phyloP scores from a whole-genome alignment of 2,888 invertebrate species.

The Amphipyra berbera region DNA sequence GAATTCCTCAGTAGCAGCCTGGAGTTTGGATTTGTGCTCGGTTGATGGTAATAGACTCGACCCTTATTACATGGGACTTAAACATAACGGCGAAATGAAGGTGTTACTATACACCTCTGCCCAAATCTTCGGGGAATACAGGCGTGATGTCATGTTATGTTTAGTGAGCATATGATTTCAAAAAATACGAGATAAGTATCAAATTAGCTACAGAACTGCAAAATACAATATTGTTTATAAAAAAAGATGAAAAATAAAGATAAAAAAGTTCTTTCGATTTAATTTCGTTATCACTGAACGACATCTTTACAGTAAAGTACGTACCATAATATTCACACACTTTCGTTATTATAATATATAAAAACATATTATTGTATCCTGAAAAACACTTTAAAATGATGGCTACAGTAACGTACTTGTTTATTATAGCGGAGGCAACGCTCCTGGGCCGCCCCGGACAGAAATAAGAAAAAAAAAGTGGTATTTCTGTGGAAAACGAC shows the following conservation, averaged over 20 bases:
- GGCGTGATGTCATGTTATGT: no score
- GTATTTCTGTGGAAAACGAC: slow-evolving; percentile 83
- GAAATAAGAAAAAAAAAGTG: slow-evolving; percentile 82
- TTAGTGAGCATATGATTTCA: slow-evolving; percentile 32
- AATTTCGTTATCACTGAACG: background rate
- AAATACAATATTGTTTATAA: background rate
- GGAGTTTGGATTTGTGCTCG: no score
- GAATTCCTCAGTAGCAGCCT: no score
- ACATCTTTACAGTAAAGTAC: background rate
- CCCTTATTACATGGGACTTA: no score
- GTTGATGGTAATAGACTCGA: no score
- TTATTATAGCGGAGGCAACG: slow-evolving; percentile 82
- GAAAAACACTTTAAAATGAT: slow-evolving; percentile 48
- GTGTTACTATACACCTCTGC: no score
- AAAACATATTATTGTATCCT: slow-evolving; percentile 31
- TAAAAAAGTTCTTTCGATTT: no score
- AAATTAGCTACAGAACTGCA: no score
- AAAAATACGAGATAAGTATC: no score
- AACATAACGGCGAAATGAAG: no score
- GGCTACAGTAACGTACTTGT: slow-evolving; percentile 72
- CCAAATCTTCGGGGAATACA: no score
- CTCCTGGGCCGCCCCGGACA: slow-evolving; percentile 78
- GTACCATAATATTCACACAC: background rate
- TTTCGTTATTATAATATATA: background rate
- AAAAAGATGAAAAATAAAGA: background rate